Base-by-base conservation (phyloP, 2,113 vertebrate species). In the Pseudopipra pipra region DNA sequence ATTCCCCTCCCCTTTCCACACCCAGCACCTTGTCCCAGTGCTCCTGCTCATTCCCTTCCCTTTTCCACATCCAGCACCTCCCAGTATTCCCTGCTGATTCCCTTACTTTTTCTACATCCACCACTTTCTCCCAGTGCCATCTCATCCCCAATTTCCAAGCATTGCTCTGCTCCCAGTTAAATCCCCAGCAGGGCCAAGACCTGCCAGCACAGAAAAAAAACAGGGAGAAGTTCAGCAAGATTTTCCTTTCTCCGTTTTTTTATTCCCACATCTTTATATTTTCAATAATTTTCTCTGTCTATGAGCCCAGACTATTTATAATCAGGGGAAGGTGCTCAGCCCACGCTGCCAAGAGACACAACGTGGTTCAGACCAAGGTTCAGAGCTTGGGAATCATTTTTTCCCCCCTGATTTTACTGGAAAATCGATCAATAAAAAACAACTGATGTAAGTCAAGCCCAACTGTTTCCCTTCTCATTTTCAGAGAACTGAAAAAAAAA, bases 281-380 rank as follows among this genome's bases (percentile, higher is more conserved):
- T 84, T 67, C 92, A 70, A 25, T 80, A 43, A 39, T 39, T 39
- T 39, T 39, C 39, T 16, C 84, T 52, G 35, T 47, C 90, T 85
- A 19, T 63, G 59, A 84, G 72, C 59, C 77, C 51, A 95, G 68
- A 47, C 79, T 77, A 74, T 93, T 94, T 93, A 73, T 85, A 87
- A 71, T 63, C 80, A 81, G 85, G 90, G 75, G 59, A 92, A 67
- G 39, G 52, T 41, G 23, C 84, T 74, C 74, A 72, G 21, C 83
- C 75, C 82, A 73, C 25, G 0, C 37, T 61, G 74, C 43, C 68
- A 46, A 51, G 72, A 92, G 92, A 76, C n/a, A 17, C 41, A 67
- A 56, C 46, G 18, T 11, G 41, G 72, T 93, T 92, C 92, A 91
- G 13, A 77, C n/a, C 59, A 80, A 92, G 63, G 76, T 58, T 94